Evolutionary conservation across 2,797 vertebrate genomes (phyloP).

Genomic region (Halcyon smyrnensis): DNA sequence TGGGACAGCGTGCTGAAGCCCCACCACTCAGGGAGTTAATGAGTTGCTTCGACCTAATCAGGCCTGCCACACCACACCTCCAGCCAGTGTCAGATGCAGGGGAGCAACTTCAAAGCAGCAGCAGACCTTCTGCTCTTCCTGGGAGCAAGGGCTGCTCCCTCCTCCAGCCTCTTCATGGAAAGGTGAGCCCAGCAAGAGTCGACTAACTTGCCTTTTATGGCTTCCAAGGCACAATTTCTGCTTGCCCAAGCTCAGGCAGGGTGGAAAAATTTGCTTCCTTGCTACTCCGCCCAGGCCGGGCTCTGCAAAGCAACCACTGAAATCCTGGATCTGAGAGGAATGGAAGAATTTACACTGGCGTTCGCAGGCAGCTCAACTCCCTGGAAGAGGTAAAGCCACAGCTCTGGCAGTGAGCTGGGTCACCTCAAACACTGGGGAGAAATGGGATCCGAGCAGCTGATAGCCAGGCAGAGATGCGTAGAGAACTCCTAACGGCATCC

Average conservation of each 20-base stretch:
- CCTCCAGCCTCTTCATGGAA: not conserved
- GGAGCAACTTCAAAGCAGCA: slow-evolving; percentile 43
- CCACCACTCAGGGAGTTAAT: not conserved
- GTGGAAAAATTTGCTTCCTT: slow-evolving; percentile 36
- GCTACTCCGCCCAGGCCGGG: not conserved
- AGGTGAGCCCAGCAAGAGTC: slow-evolving; percentile 13
- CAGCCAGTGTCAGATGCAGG: not conserved
- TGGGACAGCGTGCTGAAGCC: not conserved
- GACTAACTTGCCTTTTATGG: not conserved
- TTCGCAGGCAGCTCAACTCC: not conserved
- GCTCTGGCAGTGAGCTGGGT: not conserved
- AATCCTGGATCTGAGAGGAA: not conserved
- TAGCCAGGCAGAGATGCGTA: accelerated
- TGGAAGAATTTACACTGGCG: not conserved
- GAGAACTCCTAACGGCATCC: not conserved
- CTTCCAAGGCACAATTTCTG: slow-evolving; percentile 17
- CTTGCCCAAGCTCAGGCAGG: slow-evolving; percentile 56
- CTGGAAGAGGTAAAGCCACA: not conserved
- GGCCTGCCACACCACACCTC: slow-evolving; percentile 7
- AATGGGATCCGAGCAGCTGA: accelerated
- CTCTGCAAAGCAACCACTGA: not conserved
- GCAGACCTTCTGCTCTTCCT: not conserved
- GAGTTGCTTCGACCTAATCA: not conserved
- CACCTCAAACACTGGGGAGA: not conserved
- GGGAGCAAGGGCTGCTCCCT: slow-evolving; percentile 54